These are phyloP conservation scores for Drosophila tropicalis DNA, from an alignment of 1,140 invertebrate species.

Conservation along the genomic window DNA sequence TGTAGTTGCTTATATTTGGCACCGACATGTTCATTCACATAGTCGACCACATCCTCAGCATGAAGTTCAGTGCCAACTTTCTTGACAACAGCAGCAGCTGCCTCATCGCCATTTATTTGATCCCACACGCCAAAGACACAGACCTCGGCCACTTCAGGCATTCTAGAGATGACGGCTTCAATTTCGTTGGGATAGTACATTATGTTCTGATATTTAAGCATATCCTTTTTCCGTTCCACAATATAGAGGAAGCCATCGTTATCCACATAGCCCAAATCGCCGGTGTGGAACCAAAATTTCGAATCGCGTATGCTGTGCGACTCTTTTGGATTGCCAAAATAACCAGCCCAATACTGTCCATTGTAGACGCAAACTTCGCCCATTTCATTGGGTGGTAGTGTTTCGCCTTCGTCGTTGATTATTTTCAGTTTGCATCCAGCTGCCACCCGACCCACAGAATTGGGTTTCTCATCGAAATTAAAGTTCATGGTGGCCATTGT, in stretches of 20 bases:
- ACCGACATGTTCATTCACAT: constrained; percentile 36
- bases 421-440: constrained; percentile 72
- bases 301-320: constrained; percentile 45
- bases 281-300: constrained; percentile 86
- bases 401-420: constrained; percentile 48
- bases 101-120: constrained; percentile 52
- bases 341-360: constrained; percentile 61
- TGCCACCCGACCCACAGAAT: constrained; percentile 54
- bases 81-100: constrained; percentile 66
- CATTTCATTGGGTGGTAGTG: constrained; percentile 50
- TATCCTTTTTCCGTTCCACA: constrained; percentile 87
- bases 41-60: constrained; percentile 63
- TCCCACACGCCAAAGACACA: constrained; percentile 73
- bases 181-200: constrained; percentile 77
- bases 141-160: constrained; percentile 61
- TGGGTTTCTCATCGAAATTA: constrained; percentile 60
- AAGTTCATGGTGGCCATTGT: constrained; percentile 38
- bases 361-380: constrained; percentile 62
- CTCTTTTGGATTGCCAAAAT: constrained; percentile 60
- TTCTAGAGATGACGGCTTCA: constrained; percentile 54
- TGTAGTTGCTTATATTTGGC: constrained; percentile 74
- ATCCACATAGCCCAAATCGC: constrained; percentile 87
- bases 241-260: constrained; percentile 84
- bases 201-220: constrained; percentile 82
- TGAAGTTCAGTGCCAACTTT: constrained; percentile 32